Conservation (phyloP, 2,888 invertebrate genomes). For the Hydroisotoma schaefferi region DNA sequence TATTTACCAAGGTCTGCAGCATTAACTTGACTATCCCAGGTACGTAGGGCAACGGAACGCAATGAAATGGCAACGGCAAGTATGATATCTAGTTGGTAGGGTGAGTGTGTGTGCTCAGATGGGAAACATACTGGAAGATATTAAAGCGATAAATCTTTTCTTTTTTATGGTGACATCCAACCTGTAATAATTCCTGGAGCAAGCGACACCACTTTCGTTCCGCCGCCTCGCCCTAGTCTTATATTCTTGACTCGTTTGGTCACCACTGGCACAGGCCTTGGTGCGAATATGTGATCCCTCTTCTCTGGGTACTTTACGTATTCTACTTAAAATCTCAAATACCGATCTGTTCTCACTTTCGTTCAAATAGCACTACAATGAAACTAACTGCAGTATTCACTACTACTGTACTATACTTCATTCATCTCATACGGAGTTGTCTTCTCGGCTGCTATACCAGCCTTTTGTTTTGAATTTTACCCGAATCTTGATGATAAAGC, state of each 20-base stretch:
- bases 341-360: slow-evolving; percentile 6
- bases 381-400: no score
- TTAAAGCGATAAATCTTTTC: slow-evolving; percentile 12
- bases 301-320: background rate
- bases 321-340: slow-evolving; percentile 3
- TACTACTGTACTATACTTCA: no score
- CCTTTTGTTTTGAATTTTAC: no score
- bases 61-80: no score
- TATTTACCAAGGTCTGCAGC: no score
- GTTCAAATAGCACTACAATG: no score
- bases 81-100: no score
- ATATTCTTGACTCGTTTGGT: background rate
- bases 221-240: slow-evolving; percentile 7
- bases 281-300: background rate
- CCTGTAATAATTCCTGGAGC: slow-evolving; percentile 14
- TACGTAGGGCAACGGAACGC: no score
- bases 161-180: slow-evolving; percentile 16
- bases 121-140: slow-evolving; percentile 4
- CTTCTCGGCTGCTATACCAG: no score
- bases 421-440: no score
- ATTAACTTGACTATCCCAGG: no score
- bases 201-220: slow-evolving; percentile 6
- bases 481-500: no score
- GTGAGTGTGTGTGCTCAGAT: background rate
- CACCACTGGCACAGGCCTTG: background rate